phyloP scores from a whole-genome alignment of 2,113 vertebrate genomes.

The Acanthisitta chloris region DNA sequence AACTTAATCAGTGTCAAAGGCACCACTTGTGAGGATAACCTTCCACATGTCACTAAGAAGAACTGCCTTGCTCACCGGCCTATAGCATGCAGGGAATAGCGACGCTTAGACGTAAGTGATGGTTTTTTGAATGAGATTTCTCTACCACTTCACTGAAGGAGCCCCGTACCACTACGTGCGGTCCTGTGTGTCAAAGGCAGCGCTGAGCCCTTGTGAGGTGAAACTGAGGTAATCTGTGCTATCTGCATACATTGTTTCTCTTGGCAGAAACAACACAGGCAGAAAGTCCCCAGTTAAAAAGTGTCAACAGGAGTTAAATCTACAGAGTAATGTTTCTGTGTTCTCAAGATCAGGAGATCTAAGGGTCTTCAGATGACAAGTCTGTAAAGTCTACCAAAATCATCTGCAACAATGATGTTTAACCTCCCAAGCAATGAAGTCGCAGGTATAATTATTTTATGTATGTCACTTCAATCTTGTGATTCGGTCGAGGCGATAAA shows the following conservation, averaged over 20 bases:
- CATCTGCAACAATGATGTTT: background rate
- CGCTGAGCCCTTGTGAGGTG: background rate
- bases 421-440: background rate
- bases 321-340: background rate
- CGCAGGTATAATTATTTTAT: background rate
- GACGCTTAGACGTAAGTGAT: background rate
- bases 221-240: background rate
- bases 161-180: background rate
- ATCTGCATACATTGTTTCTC: background rate
- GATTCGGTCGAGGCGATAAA: background rate
- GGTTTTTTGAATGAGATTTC: background rate
- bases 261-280: conserved; percentile 11
- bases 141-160: background rate
- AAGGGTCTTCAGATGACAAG: background rate
- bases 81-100: background rate
- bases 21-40: conserved; percentile 19
- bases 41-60: background rate
- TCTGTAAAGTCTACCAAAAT: background rate
- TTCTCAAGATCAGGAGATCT: background rate
- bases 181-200: background rate
- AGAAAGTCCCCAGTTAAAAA: background rate
- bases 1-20: conserved; percentile 62
- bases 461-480: background rate
- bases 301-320: background rate
- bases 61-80: background rate